Evolutionary conservation across 2,888 invertebrate genomes (phyloP), one percentile per base, ranked within the genome.

Genomic region (Matsumyia berberina): DNA sequence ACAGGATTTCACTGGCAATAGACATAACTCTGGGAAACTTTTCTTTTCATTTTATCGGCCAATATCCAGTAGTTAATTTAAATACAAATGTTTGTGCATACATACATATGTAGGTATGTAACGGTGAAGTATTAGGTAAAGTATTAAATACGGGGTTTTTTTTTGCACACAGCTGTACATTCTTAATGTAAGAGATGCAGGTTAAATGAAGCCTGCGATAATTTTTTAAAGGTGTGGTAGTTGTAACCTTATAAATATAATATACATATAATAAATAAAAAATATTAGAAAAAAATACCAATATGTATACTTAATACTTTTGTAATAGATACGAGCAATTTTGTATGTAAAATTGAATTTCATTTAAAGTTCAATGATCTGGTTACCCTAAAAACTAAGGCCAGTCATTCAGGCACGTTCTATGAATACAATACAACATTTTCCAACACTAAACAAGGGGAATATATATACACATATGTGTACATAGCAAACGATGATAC

Each of bases 331-430:
- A 31, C 29, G 12, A 0, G 9, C 8, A 3, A n/a, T 33, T n/a
- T 60, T 15, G 0, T 46, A n/a, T 9, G 7, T 4, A 24, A n/a
- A 24, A 24, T 24, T 24, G 24, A 19, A 35, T 35, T 29, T 6
- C 12, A 15, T 17, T 17, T 15, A 37, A 29, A 60, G 70, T 72
- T 72, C 49, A 62, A 37, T 19, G 39, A 49, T 72, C 60, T 72
- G 72, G 72, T 72, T 62, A 72, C 72, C 72, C 72, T 60, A 19
- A 39, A 72, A 72, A 29, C 51, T 17, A 15, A 57, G 35, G 9
- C 29, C 35, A 58, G 31, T 33, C 29, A 33, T 60, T 60, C 6
- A 29, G 37, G 39, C 37, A 58, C 49, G 49, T 44, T n/a, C n/a
- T n/a, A 66, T 37, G 8, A 37, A 46, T 24, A 70, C 35, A 57